Percentiles rank a stretch among this genome's conserved stretches.
These are phyloP conservation scores for Cephalopachus bancanus DNA, from an alignment of 2,797 vertebrate species.

Conservation along the genomic window DNA sequence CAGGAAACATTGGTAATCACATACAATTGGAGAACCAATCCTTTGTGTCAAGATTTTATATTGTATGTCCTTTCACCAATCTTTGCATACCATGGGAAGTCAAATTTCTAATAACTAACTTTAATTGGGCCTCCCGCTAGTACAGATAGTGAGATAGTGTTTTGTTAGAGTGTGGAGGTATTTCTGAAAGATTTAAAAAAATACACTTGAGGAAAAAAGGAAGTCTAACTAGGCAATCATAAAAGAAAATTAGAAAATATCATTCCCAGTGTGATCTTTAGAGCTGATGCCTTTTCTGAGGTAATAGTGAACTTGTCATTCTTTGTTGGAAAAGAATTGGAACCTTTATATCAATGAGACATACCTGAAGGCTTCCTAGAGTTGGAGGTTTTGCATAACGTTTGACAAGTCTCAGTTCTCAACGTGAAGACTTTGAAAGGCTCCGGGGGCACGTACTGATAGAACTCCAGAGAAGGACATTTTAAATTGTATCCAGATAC, in stretches of 20 bases:
- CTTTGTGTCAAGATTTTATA: not conserved
- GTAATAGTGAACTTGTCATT: not conserved
- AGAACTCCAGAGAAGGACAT: not conserved
- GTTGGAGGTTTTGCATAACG: not conserved
- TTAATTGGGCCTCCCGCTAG: slow-evolving; percentile 24
- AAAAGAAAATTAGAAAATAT: slow-evolving; percentile 45
- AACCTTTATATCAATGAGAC: not conserved
- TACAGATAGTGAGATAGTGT: not conserved
- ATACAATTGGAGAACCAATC: not conserved
- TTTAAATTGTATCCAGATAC: not conserved
- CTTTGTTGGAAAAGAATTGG: not conserved
- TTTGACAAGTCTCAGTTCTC: not conserved
- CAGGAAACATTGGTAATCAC: not conserved
- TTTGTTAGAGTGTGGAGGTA: not conserved
- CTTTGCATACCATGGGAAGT: not conserved
- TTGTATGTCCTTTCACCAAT: not conserved
- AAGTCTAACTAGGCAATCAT: not conserved
- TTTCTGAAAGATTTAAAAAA: slow-evolving; percentile 9
- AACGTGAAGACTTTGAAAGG: not conserved
- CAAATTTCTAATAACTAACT: not conserved
- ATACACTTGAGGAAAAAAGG: not conserved
- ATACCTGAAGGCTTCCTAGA: not conserved
- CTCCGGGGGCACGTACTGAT: not conserved
- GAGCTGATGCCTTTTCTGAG: not conserved
- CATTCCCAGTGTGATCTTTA: not conserved